phyloP scores from a whole-genome alignment of 2,113 vertebrate species.

The Ameiurus melas region DNA sequence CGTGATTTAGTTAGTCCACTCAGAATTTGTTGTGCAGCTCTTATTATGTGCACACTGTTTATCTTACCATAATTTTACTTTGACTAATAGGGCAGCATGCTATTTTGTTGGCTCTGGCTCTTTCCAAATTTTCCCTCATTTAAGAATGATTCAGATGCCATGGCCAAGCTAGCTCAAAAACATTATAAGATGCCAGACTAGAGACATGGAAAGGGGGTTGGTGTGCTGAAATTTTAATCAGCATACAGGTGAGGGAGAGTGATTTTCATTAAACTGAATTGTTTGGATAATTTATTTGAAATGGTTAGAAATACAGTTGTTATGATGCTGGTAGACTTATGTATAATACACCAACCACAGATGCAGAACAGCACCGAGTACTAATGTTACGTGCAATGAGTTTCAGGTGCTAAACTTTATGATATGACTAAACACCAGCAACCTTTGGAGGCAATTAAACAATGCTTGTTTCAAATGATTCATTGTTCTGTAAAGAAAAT shows the following conservation, averaged over 20 bases:
- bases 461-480: neutral
- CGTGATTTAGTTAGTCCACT: neutral
- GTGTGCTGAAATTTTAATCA: neutral
- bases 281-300: neutral
- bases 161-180: neutral
- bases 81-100: neutral
- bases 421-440: neutral
- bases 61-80: neutral
- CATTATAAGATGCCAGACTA: neutral
- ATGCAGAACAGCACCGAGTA: neutral
- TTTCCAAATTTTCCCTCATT: neutral
- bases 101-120: constrained; percentile 4
- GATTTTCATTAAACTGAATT: neutral
- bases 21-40: neutral
- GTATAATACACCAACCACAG: neutral
- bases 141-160: neutral
- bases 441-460: neutral
- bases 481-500: constrained; percentile 1
- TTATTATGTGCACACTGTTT: neutral
- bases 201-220: neutral
- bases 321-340: neutral
- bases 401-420: neutral
- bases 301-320: neutral
- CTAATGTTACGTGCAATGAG: neutral
- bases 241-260: neutral